These are phyloP conservation scores for Brienomyrus brachyistius DNA, from an alignment of 2,113 vertebrate species.

Conservation along the genomic window DNA sequence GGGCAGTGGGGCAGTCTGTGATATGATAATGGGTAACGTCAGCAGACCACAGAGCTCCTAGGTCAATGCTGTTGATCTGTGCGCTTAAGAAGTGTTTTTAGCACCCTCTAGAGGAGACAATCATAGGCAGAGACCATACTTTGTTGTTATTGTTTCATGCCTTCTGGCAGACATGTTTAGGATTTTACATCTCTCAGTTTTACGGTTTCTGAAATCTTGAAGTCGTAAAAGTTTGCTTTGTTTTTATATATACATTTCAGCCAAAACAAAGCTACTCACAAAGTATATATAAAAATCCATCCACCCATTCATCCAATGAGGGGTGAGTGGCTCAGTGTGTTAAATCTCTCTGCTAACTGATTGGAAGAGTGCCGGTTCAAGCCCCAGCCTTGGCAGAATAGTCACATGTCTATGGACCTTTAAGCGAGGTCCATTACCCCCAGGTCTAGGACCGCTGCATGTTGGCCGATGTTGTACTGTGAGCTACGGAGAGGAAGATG, in stretches of 20 bases:
- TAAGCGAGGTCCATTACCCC: neutral
- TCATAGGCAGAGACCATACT: neutral
- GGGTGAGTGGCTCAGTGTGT: neutral
- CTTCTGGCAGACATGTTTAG: neutral
- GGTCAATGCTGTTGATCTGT: constrained; percentile 26
- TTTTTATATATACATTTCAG: neutral
- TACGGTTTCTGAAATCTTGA: neutral
- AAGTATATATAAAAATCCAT: neutral
- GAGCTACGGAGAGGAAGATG: too few relatives aligned
- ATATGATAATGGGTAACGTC: neutral
- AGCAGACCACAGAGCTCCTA: neutral
- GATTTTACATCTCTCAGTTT: neutral
- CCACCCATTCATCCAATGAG: neutral
- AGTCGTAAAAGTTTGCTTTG: neutral
- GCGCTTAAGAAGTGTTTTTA: constrained; percentile 40
- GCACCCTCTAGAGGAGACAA: constrained; percentile 49
- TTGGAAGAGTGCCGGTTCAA: neutral
- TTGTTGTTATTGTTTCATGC: neutral
- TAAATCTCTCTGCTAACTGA: neutral
- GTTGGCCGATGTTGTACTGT: neutral
- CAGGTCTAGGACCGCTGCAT: neutral
- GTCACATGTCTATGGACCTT: neutral
- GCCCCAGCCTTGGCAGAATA: neutral
- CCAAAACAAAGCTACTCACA: neutral
- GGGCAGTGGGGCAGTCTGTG: neutral